Evolutionary conservation across 2,797 vertebrate species (phyloP).

Genomic region (Okamejei kenojei): DNA sequence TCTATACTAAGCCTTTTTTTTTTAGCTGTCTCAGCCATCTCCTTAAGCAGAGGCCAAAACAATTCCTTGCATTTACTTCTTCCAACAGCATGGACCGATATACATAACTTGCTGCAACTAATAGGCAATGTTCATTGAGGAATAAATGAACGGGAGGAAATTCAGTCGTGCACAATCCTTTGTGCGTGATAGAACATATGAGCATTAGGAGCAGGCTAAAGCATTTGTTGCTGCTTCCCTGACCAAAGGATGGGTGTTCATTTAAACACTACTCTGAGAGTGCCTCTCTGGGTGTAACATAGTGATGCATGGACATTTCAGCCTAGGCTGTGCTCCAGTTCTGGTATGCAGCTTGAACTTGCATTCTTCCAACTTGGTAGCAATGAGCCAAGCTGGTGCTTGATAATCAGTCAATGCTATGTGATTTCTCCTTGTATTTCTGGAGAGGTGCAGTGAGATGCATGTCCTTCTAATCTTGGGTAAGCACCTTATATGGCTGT

Average conservation of each 20-base stretch:
- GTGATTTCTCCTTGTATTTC: not conserved
- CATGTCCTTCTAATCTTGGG: too few relatives aligned
- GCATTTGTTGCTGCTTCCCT: too few relatives aligned
- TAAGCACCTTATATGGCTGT: too few relatives aligned
- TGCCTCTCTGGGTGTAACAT: not conserved
- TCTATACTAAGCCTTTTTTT: too few relatives aligned
- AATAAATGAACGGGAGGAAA: not conserved
- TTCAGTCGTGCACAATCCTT: too few relatives aligned
- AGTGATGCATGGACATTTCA: not conserved
- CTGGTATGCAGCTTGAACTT: not conserved
- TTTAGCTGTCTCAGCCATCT: too few relatives aligned
- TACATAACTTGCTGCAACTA: not conserved
- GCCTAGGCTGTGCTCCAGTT: not conserved
- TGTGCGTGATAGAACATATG: too few relatives aligned
- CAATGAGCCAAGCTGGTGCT: not conserved
- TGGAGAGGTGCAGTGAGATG: not conserved
- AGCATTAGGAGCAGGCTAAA: too few relatives aligned
- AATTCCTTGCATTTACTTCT: not conserved
- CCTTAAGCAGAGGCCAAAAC: not conserved
- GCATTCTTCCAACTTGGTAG: not conserved
- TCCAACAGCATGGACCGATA: not conserved
- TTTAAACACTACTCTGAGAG: not conserved
- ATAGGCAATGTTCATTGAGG: not conserved
- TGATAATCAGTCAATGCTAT: not conserved
- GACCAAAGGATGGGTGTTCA: too few relatives aligned